phyloP scores from a whole-genome alignment of 1,140 invertebrate species.

The Cephus cinctus region DNA sequence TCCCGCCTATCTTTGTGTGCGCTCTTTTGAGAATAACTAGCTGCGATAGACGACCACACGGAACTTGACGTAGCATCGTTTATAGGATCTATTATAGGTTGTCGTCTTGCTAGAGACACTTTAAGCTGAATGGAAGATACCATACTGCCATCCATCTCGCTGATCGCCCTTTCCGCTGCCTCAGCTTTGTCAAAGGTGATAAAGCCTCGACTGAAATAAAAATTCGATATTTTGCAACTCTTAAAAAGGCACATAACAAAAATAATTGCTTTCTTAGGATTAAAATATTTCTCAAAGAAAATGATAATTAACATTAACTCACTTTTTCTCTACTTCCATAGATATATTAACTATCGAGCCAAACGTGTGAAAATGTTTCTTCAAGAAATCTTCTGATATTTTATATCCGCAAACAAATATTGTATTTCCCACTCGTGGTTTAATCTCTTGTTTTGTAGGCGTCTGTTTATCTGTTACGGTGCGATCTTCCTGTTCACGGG shows the following conservation, averaged over 20 bases:
- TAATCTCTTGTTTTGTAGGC: conserved; percentile 57
- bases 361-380: conserved; percentile 75
- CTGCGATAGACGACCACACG: conserved; percentile 79
- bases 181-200: conserved; percentile 91
- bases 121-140: conserved; percentile 76
- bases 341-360: conserved; percentile 85
- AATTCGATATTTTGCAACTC: too few relatives aligned
- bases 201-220: conserved; percentile 76
- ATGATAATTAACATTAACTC: conserved; percentile 28
- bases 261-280: conserved; percentile 14
- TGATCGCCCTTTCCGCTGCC: conserved; percentile 81
- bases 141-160: conserved; percentile 81
- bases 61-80: conserved; percentile 76
- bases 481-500: conserved; percentile 66
- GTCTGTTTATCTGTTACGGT: conserved; percentile 56
- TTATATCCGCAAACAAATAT: conserved; percentile 83
- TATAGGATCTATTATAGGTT: conserved; percentile 77
- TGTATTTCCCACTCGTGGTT: conserved; percentile 77
- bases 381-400: conserved; percentile 79
- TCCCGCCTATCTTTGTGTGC: conserved; percentile 73
- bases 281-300: conserved; percentile 4
- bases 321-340: conserved; percentile 88
- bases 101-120: conserved; percentile 79
- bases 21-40: conserved; percentile 80
- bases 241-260: too few relatives aligned